phyloP scores from a whole-genome alignment of 2,113 vertebrate genomes.

The Phyllostomus hastatus region DNA sequence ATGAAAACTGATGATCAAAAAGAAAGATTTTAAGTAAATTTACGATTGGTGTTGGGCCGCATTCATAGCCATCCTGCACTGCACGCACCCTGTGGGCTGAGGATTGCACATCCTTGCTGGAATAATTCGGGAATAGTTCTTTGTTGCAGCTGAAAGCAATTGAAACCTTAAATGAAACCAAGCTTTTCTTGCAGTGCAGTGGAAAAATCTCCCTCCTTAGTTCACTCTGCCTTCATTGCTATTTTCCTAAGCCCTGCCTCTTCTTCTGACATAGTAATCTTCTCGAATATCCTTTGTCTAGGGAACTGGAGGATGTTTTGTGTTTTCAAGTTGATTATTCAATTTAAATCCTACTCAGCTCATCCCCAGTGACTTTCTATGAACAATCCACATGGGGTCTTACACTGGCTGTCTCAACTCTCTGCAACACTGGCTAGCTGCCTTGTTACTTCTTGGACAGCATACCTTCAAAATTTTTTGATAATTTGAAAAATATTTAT shows the following conservation, averaged over 20 bases:
- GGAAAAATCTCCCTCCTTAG: neutral
- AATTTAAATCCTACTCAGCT: constrained; percentile 35
- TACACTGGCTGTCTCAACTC: neutral
- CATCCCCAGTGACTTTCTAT: neutral
- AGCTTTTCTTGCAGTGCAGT: neutral
- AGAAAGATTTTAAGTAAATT: too few species aligned
- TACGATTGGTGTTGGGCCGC: too few species aligned
- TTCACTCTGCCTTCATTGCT: neutral
- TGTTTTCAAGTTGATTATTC: constrained; percentile 49
- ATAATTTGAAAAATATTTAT: neutral
- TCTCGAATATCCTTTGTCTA: constrained; percentile 30
- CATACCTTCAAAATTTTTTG: neutral
- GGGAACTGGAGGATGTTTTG: constrained; percentile 20
- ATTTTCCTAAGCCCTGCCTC: neutral
- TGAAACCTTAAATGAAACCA: neutral
- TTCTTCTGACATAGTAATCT: neutral
- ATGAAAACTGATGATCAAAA: too few species aligned
- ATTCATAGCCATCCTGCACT: too few species aligned
- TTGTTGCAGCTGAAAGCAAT: neutral
- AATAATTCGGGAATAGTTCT: constrained; percentile 14
- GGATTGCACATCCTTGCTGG: too few species aligned
- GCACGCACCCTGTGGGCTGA: too few species aligned
- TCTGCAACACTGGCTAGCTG: neutral
- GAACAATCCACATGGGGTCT: neutral
- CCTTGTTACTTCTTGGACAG: neutral